These are phyloP conservation scores for Melanophora roralis DNA, from an alignment of 2,888 invertebrate genomes.

Conservation along the genomic window DNA sequence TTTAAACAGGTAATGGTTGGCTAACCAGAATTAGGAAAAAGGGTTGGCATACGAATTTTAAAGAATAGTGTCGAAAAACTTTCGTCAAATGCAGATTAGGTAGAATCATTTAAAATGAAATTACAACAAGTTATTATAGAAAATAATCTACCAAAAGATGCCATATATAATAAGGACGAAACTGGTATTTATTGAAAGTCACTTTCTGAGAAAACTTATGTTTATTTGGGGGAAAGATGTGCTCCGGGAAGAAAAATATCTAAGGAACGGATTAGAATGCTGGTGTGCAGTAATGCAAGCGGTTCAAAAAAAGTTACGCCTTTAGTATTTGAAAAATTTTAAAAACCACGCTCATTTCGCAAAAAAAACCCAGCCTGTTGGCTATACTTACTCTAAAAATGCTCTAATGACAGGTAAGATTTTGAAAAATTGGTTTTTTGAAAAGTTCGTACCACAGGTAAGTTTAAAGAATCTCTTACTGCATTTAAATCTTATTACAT, in stretches of 20 bases:
- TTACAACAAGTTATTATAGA: not conserved
- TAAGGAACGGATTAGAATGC: not conserved
- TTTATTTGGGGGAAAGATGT: slow-evolving; percentile 1
- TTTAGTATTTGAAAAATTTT: no score
- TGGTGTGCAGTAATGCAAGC: not conserved
- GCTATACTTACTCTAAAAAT: no score
- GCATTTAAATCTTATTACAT: no score
- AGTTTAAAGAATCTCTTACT: no score
- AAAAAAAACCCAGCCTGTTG: no score
- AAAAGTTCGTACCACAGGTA: no score
- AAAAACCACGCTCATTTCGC: no score
- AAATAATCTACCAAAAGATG: not conserved
- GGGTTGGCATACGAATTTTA: not conserved
- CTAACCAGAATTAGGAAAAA: not conserved
- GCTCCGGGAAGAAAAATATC: not conserved
- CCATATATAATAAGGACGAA: not conserved
- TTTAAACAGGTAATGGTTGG: slow-evolving; percentile 24
- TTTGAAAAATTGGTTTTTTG: no score
- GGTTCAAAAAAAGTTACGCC: no score
- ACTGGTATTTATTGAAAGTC: slow-evolving; percentile 2
- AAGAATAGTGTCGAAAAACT: not conserved
- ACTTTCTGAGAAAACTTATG: not conserved
- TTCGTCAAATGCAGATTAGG: not conserved
- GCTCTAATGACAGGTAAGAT: no score
- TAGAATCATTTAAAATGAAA: slow-evolving; percentile 1